Evolutionary conservation across 30 jellyfish, hydroid and myxozoan genomes (phyloP).

Genomic region (Mastigias papua): DNA sequence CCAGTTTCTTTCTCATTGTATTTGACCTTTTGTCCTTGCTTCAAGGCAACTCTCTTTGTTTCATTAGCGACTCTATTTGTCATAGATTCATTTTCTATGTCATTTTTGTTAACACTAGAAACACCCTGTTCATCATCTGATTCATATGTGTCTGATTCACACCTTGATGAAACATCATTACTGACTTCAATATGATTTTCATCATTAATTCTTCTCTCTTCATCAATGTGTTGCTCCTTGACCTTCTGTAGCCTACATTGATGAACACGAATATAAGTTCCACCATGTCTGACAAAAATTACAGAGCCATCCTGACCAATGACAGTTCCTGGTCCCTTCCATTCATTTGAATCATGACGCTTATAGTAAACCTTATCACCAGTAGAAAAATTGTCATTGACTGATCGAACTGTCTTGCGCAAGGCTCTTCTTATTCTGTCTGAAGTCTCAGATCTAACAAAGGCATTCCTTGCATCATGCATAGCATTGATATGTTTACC

Average conservation of each 20-base stretch:
- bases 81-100: too few species aligned
- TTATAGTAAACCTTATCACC: constrained; percentile 82
- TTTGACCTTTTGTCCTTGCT: neutral
- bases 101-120: too few species aligned
- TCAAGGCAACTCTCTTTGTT: neutral
- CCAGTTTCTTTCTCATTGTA: neutral
- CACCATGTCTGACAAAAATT: constrained; percentile 50
- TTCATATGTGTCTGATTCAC: too few species aligned
- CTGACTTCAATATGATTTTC: neutral
- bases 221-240: neutral
- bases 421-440: constrained; percentile 70
- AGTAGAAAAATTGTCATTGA: too few species aligned
- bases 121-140: too few species aligned
- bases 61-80: too few species aligned
- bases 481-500: constrained; percentile 68
- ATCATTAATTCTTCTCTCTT: neutral
- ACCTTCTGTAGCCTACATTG: neutral
- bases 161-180: too few species aligned
- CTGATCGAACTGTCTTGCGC: constrained; percentile 33
- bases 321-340: constrained; percentile 86
- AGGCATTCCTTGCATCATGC: constrained; percentile 56
- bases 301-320: constrained; percentile 59
- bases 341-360: constrained; percentile 34
- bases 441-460: constrained; percentile 57
- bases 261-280: constrained; percentile 35